Conservation (phyloP, 2,888 invertebrate species). For the Silvanus unidentatus region DNA sequence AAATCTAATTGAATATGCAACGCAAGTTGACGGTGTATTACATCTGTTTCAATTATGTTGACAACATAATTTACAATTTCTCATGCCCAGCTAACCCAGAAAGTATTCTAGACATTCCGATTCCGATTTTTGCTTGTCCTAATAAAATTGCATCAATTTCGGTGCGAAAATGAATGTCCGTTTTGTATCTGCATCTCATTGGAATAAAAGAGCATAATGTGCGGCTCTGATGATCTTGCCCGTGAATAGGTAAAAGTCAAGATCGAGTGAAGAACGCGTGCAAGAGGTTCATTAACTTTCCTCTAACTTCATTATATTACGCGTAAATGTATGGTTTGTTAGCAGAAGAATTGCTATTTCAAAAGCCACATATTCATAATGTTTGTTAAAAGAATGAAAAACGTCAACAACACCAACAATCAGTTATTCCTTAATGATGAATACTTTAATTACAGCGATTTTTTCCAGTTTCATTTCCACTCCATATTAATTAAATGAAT, state of each 20-base stretch:
- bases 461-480: background rate
- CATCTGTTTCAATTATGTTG: slow-evolving; percentile 32
- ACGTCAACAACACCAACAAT: background rate
- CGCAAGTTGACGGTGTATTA: slow-evolving; percentile 26
- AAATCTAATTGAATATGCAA: slow-evolving; percentile 28
- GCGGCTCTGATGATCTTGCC: slow-evolving; percentile 1
- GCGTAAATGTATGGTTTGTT: slow-evolving; percentile 11
- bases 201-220: background rate
- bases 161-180: no score
- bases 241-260: slow-evolving; percentile 13
- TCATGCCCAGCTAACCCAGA: slow-evolving; percentile 29
- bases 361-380: background rate
- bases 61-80: slow-evolving; percentile 30
- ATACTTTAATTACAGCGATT: background rate
- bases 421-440: background rate
- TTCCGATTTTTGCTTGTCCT: slow-evolving; percentile 12
- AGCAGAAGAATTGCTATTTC: slow-evolving; percentile 5
- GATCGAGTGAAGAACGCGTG: slow-evolving; percentile 20
- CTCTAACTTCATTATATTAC: slow-evolving; percentile 27
- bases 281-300: slow-evolving; percentile 28
- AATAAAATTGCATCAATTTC: background rate
- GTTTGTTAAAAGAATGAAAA: background rate
- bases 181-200: no score
- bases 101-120: slow-evolving; percentile 24
- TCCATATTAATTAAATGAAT: no score